Conservation (phyloP, 2,113 vertebrate genomes). For the Gallinago undulata region DNA sequence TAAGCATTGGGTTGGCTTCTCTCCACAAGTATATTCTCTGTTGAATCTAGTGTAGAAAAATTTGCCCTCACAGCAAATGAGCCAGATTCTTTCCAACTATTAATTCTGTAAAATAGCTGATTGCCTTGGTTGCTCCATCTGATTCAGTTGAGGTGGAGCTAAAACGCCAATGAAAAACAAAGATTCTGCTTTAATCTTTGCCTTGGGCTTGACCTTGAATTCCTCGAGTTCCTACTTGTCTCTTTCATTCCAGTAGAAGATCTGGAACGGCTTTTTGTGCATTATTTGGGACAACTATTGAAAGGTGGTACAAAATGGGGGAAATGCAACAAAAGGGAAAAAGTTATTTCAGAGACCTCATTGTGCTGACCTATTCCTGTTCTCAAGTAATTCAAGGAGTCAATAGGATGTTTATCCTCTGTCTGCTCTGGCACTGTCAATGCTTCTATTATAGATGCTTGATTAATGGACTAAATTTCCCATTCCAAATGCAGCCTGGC, state of each 20-base stretch:
- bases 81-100: neutral
- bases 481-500: neutral
- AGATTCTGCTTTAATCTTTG: slow-evolving; percentile 18
- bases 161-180: slow-evolving; percentile 25
- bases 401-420: neutral
- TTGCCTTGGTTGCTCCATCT: neutral
- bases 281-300: neutral
- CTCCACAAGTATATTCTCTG: neutral
- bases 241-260: neutral
- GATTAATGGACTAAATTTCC: slow-evolving; percentile 5
- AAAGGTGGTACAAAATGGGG: neutral
- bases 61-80: neutral
- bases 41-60: neutral
- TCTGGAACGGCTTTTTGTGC: neutral
- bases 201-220: slow-evolving; percentile 25
- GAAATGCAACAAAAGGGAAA: neutral
- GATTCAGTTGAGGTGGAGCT: neutral
- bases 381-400: neutral
- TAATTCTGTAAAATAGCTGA: neutral
- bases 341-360: neutral
- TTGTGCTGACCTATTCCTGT: neutral
- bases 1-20: neutral
- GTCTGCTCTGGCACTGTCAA: neutral
- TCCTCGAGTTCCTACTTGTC: slow-evolving; percentile 24
- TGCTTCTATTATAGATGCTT: neutral